A percentile compares a stretch with the other conserved stretches of the same genome.
These are phyloP conservation scores for Chanos chanos DNA, from an alignment of 2,797 vertebrate genomes.

Conservation along the genomic window DNA sequence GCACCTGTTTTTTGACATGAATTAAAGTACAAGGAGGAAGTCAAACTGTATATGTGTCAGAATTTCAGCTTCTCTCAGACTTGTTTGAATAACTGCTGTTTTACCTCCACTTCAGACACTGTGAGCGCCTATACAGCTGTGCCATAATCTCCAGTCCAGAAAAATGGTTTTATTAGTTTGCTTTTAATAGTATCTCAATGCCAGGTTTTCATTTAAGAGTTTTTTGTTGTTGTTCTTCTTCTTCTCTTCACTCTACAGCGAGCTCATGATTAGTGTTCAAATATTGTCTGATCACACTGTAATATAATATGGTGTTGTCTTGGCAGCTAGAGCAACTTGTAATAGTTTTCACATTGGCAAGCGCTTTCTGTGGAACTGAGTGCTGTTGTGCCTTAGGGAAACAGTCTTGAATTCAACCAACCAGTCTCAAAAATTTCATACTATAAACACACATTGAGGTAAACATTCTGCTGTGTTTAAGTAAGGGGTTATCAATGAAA, in stretches of 20 bases:
- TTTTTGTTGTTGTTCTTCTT: not conserved
- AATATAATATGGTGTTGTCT: constrained; percentile 12
- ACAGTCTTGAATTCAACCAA: constrained; percentile 5
- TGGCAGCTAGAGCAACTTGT: not conserved
- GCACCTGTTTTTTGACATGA: too few relatives aligned
- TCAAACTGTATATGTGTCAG: not conserved
- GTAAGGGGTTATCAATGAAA: too few relatives aligned
- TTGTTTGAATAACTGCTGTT: not conserved
- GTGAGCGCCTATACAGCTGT: not conserved
- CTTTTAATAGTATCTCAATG: too few relatives aligned
- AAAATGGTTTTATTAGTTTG: too few relatives aligned
- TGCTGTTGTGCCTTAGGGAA: constrained; percentile 3
- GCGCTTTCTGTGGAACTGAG: constrained; percentile 29
- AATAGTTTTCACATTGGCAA: not conserved
- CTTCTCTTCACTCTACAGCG: not conserved
- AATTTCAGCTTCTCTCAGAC: constrained; percentile 1
- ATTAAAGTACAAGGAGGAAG: too few relatives aligned
- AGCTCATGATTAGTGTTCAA: constrained; percentile 15
- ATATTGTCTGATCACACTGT: constrained; percentile 14
- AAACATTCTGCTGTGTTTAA: too few relatives aligned
- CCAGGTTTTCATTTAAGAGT: not conserved
- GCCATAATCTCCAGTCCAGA: not conserved
- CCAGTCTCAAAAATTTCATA: too few relatives aligned
- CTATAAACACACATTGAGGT: too few relatives aligned
- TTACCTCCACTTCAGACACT: not conserved